Conservation (phyloP, 2,797 vertebrate species). For the Pitangus sulphuratus region DNA sequence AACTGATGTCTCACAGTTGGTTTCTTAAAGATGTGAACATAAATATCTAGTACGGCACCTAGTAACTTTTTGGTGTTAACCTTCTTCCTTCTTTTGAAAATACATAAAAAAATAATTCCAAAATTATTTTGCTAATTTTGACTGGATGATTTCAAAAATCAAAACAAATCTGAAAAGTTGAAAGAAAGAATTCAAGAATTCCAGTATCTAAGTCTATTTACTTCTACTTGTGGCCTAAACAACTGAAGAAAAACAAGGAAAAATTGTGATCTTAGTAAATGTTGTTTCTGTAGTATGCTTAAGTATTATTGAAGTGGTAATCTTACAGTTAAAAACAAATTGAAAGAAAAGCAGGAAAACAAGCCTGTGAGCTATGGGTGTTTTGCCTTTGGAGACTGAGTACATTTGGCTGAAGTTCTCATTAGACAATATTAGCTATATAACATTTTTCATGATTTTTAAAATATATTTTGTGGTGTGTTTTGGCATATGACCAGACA, state of each 20-base stretch:
- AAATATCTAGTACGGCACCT: not conserved
- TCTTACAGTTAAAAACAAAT: not conserved
- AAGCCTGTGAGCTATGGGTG: not conserved
- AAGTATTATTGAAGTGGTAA: not conserved
- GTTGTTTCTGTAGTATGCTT: not conserved
- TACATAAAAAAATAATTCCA: not conserved
- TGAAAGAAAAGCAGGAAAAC: not conserved
- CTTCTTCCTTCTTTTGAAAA: not conserved
- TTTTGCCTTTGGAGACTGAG: not conserved
- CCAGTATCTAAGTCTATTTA: not conserved
- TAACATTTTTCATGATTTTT: not conserved
- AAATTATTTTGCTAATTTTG: not conserved
- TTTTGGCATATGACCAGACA: not conserved
- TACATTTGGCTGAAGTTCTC: not conserved
- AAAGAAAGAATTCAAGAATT: not conserved
- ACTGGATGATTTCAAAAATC: not conserved
- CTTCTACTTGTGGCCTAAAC: not conserved
- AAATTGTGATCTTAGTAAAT: not conserved
- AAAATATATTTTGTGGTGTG: accelerated
- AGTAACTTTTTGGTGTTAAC: not conserved
- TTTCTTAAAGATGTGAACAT: not conserved
- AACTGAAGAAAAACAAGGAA: not conserved
- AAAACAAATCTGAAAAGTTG: not conserved
- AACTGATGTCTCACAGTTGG: not conserved
- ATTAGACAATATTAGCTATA: not conserved